Conservation (phyloP, 1,140 invertebrate genomes). For the Asobara japonica region DNA sequence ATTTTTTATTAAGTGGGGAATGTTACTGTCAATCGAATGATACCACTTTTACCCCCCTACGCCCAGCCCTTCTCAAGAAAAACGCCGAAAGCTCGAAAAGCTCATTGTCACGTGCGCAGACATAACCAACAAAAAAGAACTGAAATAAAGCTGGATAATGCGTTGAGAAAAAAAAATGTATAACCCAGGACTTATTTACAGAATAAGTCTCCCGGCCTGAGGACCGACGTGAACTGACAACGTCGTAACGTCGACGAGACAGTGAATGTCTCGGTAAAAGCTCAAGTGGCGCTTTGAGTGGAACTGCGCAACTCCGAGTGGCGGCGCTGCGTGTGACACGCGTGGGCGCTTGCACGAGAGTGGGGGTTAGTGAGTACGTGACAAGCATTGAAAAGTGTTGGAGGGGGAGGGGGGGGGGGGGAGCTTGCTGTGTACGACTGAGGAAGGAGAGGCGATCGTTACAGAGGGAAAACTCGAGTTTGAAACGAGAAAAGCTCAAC, state of each 20-base stretch:
- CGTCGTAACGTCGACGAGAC: neutral
- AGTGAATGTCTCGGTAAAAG: neutral
- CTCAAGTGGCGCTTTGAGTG: neutral
- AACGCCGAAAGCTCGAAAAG: neutral
- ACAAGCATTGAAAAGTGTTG: conserved; percentile 25
- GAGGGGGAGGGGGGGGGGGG: conserved; percentile 19
- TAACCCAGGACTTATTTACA: neutral
- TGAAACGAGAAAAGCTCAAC: conserved; percentile 23
- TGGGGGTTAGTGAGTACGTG: conserved; percentile 19
- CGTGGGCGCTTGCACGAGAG: conserved; percentile 26
- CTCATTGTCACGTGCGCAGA: neutral
- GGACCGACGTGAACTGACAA: conserved; percentile 15
- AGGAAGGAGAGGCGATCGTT: conserved; percentile 61
- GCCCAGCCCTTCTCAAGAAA: neutral
- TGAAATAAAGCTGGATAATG: neutral
- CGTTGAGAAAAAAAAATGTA: neutral
- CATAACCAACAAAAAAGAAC: neutral
- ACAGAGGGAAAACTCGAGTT: conserved; percentile 52
- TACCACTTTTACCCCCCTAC: neutral
- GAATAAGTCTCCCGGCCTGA: conserved; percentile 16
- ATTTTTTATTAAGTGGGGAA: neutral
- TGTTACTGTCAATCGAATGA: neutral
- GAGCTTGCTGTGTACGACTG: conserved; percentile 42
- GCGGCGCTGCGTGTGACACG: neutral
- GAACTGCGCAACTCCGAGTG: conserved; percentile 1